Conservation (phyloP, 2,888 invertebrate genomes). For the Coleophora flavipennella region DNA sequence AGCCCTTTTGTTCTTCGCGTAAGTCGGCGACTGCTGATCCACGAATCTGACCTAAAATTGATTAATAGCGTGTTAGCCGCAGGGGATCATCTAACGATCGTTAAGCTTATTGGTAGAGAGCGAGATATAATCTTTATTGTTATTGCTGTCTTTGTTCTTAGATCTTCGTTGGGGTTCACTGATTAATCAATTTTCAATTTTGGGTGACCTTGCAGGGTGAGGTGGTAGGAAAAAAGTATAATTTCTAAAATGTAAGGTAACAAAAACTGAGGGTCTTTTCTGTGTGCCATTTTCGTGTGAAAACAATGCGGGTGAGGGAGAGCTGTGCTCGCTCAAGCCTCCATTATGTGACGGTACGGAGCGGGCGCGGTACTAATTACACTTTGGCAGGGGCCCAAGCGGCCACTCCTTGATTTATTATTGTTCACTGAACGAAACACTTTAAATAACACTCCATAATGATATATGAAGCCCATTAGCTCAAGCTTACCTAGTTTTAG, state of each 20-base stretch:
- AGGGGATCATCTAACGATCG: conserved; percentile 19
- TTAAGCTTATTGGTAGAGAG: conserved; percentile 8
- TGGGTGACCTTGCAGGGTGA: neutral
- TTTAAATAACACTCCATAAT: conserved; percentile 46
- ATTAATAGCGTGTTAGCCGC: conserved; percentile 32
- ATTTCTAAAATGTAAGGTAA: no score
- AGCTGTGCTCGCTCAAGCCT: conserved; percentile 22
- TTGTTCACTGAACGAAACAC: conserved; percentile 51
- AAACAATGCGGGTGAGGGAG: conserved; percentile 40
- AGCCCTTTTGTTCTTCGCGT: conserved; percentile 85
- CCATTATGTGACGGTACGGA: conserved; percentile 42
- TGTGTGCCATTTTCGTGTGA: conserved; percentile 38
- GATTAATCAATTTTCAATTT: neutral
- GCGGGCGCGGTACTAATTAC: conserved; percentile 60
- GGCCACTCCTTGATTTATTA: conserved; percentile 56
- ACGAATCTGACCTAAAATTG: conserved; percentile 84
- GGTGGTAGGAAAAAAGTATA: no score
- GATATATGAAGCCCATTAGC: conserved; percentile 39
- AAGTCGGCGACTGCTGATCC: conserved; percentile 86
- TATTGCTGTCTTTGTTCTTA: conserved; percentile 5
- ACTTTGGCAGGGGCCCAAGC: conserved; percentile 57
- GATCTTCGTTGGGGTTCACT: neutral
- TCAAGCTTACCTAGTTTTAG: conserved; percentile 24
- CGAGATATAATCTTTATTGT: conserved; percentile 15
- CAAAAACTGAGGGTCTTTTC: no score